Conservation (phyloP, 2,113 vertebrate species). For the Poecilia latipinna region DNA sequence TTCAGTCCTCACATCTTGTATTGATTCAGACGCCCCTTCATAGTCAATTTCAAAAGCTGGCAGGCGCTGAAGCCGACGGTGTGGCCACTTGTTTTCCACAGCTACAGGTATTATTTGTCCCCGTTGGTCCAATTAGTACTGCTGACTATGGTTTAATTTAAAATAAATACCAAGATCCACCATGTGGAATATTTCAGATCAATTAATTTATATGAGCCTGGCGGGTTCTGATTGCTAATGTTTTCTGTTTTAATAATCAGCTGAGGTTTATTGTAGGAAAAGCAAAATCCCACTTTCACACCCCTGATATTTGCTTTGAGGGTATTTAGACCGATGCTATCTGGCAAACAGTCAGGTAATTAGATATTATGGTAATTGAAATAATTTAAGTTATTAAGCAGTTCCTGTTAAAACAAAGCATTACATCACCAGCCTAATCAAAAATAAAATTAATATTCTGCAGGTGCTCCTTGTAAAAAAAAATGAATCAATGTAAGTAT, state of each 20-base stretch:
- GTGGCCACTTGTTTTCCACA: conserved; percentile 39
- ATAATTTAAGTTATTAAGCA: background rate
- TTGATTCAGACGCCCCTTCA: conserved; percentile 46
- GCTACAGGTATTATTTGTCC: conserved; percentile 49
- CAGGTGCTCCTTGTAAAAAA: too few species aligned
- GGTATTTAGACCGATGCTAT: conserved; percentile 9
- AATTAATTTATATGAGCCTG: conserved; percentile 20
- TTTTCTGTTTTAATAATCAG: conserved; percentile 16
- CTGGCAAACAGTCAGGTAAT: background rate
- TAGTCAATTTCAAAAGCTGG: conserved; percentile 49
- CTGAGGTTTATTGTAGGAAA: background rate
- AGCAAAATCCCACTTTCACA: conserved; percentile 13
- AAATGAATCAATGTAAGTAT: too few species aligned
- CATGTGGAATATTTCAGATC: conserved; percentile 28
- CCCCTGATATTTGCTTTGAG: conserved; percentile 15
- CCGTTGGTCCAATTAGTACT: conserved; percentile 55
- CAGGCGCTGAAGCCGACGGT: conserved; percentile 18
- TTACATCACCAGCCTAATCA: too few species aligned
- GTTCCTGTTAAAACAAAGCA: too few species aligned
- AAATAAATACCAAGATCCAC: conserved; percentile 23
- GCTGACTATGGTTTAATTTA: conserved; percentile 39
- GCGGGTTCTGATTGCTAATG: conserved; percentile 6
- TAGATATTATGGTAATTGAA: background rate
- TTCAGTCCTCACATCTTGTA: conserved; percentile 36
- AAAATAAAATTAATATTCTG: too few species aligned